A percentile compares a stretch with the other conserved stretches of the same genome.
Evolutionary conservation across 2,888 invertebrate species (phyloP).

Genomic region (Caradrina clavipalpis): DNA sequence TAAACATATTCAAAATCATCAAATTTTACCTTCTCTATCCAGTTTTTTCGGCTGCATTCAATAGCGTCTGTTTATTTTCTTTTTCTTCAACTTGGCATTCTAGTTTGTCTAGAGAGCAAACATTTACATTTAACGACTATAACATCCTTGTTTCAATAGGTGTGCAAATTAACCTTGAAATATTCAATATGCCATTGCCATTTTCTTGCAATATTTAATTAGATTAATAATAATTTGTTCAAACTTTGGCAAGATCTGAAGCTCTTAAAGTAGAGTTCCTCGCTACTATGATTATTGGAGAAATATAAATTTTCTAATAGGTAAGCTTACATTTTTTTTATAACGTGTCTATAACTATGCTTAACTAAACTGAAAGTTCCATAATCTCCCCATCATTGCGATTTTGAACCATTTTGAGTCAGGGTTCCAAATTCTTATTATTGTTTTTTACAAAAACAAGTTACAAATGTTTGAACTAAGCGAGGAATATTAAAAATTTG

Average conservation of each 20-base stretch:
- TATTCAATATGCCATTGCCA: constrained; percentile 1
- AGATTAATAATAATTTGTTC: background rate
- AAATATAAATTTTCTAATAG: background rate
- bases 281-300: background rate
- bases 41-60: background rate
- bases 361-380: too few relatives aligned
- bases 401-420: too few relatives aligned
- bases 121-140: constrained; percentile 14
- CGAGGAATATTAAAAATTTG: too few relatives aligned
- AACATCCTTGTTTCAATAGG: constrained; percentile 9
- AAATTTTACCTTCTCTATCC: background rate
- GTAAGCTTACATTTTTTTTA: too few relatives aligned
- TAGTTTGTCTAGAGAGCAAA: constrained; percentile 3
- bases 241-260: background rate
- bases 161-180: constrained; percentile 9
- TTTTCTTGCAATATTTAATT: constrained; percentile 9
- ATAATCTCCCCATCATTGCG: too few relatives aligned
- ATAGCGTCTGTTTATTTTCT: background rate
- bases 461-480: too few relatives aligned
- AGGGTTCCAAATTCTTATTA: too few relatives aligned
- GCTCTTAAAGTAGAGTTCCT: background rate
- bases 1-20: background rate
- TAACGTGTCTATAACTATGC: too few relatives aligned
- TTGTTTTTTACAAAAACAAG: too few relatives aligned
- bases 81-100: constrained; percentile 6